These are phyloP conservation scores for Coenobita brevimanus DNA, from an alignment of 1,140 invertebrate species.

Conservation along the genomic window DNA sequence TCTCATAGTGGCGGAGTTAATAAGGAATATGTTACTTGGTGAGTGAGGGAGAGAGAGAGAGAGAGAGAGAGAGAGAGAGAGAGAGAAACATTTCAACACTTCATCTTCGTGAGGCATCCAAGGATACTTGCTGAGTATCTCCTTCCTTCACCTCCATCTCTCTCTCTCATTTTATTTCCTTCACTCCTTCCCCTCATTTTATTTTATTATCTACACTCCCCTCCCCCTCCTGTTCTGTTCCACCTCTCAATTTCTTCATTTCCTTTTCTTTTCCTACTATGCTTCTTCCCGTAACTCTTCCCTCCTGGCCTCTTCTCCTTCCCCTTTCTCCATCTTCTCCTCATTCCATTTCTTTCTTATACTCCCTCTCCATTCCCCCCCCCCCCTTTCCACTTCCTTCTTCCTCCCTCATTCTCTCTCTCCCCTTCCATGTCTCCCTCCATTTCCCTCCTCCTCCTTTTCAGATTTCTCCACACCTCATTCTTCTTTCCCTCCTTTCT, in stretches of 20 bases:
- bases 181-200: background rate
- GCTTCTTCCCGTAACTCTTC: no score
- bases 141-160: no score
- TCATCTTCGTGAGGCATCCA: no score
- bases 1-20: no score
- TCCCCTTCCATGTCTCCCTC: background rate
- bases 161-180: background rate
- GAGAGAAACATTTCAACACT: no score
- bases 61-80: background rate
- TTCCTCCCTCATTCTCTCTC: background rate
- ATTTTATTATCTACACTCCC: background rate
- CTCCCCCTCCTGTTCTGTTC: background rate
- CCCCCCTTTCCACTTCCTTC: background rate
- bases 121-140: background rate
- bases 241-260: background rate
- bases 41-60: conserved; percentile 14
- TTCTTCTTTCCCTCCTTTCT: background rate
- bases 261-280: background rate
- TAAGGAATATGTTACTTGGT: no score
- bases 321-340: background rate
- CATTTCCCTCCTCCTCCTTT: background rate
- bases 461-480: background rate
- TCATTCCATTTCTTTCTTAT: background rate
- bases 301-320: background rate
- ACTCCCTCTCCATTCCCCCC: background rate